Base-by-base conservation (phyloP, 2,888 invertebrate genomes). In the Cheilosia scutellata region DNA sequence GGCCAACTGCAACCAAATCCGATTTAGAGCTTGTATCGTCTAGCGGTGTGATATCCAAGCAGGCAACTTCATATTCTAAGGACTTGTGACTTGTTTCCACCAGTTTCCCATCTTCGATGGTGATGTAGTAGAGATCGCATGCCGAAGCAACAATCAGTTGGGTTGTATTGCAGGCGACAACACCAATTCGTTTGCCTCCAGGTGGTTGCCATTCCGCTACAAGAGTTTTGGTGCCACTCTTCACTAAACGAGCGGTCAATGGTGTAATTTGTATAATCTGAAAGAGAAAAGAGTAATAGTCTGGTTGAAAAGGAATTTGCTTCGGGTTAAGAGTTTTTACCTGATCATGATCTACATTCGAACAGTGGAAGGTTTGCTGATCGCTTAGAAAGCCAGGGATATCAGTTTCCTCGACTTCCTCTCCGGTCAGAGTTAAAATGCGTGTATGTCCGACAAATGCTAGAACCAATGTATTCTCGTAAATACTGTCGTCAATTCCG, bases 341-440 rank as follows among this genome's bases (percentile, higher is more conserved):
- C 91, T 98, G 96, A 89, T 96, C 95, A 89, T 95, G 94, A 40
- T 94, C 95, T 6, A 98, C 98, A 92, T 99, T 99, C 1, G 97
- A 97, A 79, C 98, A 98, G 90, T 95, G 97, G 91, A 99, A 97
- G 0, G 99, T 98, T 92, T 99, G 98, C 88, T 97, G 95, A 89
- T 98, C 97, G 2, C 97, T 95, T 31, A 97, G 95, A 91, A 99
- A 98, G 0, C 99, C 99, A 71, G 95, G 94, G 88, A 98, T 96
- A 90, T 98, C 98, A 0, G 98, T 98, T 92, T 99, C 99, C 92
- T 99, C 99, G 0, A 99, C 98, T 92, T 99, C 99, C 91, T 99
- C 99, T 0, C 98, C 98, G 88, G 95, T 97, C 53, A 99, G 92
- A 87, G 96, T 96, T 55, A 99, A 93, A 20, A 98, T 96, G 88